Base-by-base conservation (phyloP, 1,140 invertebrate species). In the Venustaconcha ellipsiformis region DNA sequence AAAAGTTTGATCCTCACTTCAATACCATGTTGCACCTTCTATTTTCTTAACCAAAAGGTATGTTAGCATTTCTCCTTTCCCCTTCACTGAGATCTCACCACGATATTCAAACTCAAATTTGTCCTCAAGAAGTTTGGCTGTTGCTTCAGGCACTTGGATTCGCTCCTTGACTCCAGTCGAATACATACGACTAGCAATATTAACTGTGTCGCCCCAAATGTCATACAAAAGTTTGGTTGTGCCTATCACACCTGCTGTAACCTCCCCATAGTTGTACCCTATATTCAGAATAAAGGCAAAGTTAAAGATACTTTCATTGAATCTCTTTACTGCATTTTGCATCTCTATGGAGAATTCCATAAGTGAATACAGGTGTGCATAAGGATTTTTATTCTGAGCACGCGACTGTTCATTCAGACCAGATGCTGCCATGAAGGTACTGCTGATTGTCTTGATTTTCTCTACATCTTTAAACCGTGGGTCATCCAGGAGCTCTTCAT, bases 151-250 rank as follows among this genome's bases (percentile, higher is more conserved):
- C 14, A 98, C 93, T 88, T 99, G 97, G 79, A 98, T 96, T 70
- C 94, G 91, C 71, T 95, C 95, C 12, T 93, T 92, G 1, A 98
- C 82, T 1, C 90, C 90, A n/a, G 89, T 91, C 12, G 96, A 97
- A 87, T 99, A 97, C 97, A 93, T 98, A 70, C 97, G 91, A 8
- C 95, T 97, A 0, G 97, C 96, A 70, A 99, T 97, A 90, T 99
- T 99, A 0, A 99, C 97, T 0, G 97, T 96, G 90, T 99, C 97
- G 0, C 98, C 97, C 98, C 98, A 99, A 70, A 99, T 99, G 88
- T 99, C 98, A 82, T 98, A 99, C 84, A 97, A 96, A 20, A 99
- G 91, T 86, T 99, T 99, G 0, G 95, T 96, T 1, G 97, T 98
- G 0, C 97, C 97, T 67, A 99, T 98, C 0, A 99, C 97, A 8